phyloP scores from a whole-genome alignment of 2,797 vertebrate species.

The Iguana delicatissima region DNA sequence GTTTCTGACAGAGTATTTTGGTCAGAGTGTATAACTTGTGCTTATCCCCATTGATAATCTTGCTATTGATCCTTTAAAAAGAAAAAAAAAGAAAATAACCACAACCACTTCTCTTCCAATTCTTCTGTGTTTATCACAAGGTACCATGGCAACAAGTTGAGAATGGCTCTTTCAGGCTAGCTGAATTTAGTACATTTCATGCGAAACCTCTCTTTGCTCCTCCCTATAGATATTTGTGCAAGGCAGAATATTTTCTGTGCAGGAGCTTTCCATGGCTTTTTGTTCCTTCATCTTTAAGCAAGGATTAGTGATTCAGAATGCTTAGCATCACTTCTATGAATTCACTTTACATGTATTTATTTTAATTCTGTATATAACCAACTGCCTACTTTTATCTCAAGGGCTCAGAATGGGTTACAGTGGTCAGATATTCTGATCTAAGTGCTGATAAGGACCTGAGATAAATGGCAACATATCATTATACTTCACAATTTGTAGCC shows the following conservation, averaged over 20 bases:
- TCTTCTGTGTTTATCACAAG: not conserved
- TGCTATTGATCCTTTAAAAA: not conserved
- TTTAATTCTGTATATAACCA: not conserved
- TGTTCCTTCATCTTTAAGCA: not conserved
- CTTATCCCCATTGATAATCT: too few species aligned
- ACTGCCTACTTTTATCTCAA: not conserved
- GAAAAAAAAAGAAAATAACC: not conserved
- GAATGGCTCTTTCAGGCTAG: not conserved
- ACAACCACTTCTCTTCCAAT: not conserved
- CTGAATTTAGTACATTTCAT: not conserved
- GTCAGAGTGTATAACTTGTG: too few species aligned
- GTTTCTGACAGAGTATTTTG: too few species aligned
- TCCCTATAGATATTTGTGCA: not conserved
- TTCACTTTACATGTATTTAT: not conserved
- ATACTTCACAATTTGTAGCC: slow-evolving; percentile 18
- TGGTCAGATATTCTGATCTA: not conserved
- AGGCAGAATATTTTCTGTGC: not conserved
- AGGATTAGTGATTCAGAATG: not conserved
- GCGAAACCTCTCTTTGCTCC: too few species aligned
- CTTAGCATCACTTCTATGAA: not conserved
- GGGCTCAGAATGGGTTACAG: not conserved
- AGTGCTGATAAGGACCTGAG: not conserved
- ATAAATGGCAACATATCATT: not conserved
- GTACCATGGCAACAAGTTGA: not conserved
- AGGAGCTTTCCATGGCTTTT: not conserved